Conservation (phyloP, 2,888 invertebrate genomes). For the Acanthosepion esculentum region DNA sequence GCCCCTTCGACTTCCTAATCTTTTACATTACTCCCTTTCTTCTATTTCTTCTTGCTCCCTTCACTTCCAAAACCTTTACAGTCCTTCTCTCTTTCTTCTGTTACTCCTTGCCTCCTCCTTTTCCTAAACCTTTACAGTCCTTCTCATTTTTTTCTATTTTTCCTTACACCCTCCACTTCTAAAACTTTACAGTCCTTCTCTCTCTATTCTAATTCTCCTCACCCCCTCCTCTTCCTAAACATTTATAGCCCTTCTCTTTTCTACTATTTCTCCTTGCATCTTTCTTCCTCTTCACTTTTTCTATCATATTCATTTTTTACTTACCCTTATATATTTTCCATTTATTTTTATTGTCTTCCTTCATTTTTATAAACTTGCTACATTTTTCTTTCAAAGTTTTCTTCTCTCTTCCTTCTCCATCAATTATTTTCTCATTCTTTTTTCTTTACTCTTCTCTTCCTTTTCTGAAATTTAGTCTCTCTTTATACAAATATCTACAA, state of each 20-base stretch:
- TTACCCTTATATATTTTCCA: neutral
- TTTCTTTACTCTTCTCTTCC: neutral
- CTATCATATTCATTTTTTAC: too few species aligned
- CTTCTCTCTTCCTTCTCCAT: neutral
- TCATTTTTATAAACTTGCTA: neutral
- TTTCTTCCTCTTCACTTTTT: neutral
- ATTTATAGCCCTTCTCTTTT: neutral
- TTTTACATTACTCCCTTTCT: too few species aligned
- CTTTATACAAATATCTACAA: neutral
- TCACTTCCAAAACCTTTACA: too few species aligned
- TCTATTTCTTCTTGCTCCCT: too few species aligned
- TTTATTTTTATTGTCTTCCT: neutral
- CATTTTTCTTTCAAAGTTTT: neutral
- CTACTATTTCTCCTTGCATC: neutral
- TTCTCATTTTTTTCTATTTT: neutral
- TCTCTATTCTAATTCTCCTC: neutral
- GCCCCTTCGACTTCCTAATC: too few species aligned
- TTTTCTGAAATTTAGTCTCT: neutral
- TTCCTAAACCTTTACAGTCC: neutral
- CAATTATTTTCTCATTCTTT: neutral
- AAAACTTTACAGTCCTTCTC: neutral
- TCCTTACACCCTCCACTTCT: too few species aligned
- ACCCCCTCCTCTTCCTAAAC: neutral
- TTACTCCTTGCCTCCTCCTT: too few species aligned
- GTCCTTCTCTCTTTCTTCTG: too few species aligned